Conservation (phyloP, 1,140 invertebrate species). For the Caenorhabditis brenneri region DNA sequence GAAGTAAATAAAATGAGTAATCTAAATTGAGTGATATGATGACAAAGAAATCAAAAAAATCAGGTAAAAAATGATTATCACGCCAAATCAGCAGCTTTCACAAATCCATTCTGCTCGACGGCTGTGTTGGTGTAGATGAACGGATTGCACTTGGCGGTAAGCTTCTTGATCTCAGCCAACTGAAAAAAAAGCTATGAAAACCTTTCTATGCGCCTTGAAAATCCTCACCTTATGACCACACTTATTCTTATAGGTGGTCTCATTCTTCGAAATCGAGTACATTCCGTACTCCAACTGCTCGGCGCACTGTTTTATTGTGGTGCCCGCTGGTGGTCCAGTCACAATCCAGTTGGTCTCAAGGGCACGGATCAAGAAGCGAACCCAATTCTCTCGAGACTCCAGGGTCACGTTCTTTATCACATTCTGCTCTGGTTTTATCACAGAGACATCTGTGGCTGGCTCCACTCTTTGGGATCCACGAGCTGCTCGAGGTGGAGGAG, state of each 20-base stretch:
- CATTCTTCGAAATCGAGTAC: conserved; percentile 29
- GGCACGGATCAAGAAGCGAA: not conserved
- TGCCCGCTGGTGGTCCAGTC: not conserved
- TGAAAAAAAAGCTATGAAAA: not conserved
- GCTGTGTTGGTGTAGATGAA: not conserved
- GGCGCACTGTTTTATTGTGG: not conserved
- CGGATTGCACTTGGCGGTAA: not conserved
- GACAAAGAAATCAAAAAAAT: no score
- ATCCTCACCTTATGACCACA: not conserved
- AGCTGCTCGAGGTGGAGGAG: not conserved
- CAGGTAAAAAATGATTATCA: not conserved
- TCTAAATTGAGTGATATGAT: no score
- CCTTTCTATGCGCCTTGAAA: not conserved
- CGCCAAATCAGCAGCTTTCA: not conserved
- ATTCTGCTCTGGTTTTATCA: not conserved
- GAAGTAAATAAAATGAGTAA: no score
- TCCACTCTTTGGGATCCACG: not conserved
- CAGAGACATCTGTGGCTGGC: not conserved
- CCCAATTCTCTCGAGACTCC: conserved; percentile 4
- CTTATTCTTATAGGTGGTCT: conserved; percentile 37
- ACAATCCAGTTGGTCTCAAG: not conserved
- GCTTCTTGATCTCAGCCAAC: conserved; percentile 38
- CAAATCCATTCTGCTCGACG: conserved; percentile 9
- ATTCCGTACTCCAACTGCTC: conserved; percentile 2
- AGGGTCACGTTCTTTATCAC: not conserved